These are phyloP conservation scores for Polietes domitor DNA, from an alignment of 2,888 invertebrate genomes.

Conservation along the genomic window DNA sequence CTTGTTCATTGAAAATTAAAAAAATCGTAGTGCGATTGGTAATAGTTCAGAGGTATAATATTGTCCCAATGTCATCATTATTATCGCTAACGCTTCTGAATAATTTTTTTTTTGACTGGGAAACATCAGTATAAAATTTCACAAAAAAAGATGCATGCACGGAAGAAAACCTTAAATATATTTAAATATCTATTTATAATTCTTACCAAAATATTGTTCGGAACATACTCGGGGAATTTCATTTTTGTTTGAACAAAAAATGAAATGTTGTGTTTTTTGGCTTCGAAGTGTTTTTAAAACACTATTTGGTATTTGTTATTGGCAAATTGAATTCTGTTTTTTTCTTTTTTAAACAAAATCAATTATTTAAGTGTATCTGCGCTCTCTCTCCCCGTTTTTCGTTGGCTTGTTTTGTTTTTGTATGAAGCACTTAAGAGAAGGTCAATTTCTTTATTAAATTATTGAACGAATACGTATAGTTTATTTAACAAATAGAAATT, in stretches of 20 bases:
- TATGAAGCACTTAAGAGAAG: conserved; percentile 1
- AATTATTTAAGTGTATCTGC: neutral
- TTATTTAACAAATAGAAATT: conserved; percentile 15
- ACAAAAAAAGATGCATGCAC: too few species aligned
- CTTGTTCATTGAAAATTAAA: too few species aligned
- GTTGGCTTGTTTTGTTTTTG: neutral
- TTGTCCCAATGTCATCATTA: too few species aligned
- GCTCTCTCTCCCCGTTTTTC: neutral
- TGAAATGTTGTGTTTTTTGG: conserved; percentile 23
- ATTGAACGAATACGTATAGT: conserved; percentile 2
- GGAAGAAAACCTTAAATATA: conserved; percentile 26
- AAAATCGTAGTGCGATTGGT: too few species aligned
- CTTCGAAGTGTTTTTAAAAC: conserved; percentile 49
- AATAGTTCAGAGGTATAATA: too few species aligned
- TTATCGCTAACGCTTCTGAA: too few species aligned
- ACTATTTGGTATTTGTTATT: conserved; percentile 28
- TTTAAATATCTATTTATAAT: conserved; percentile 1
- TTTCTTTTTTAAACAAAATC: conserved; percentile 2
- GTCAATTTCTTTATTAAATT: conserved; percentile 9
- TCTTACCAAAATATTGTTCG: conserved; percentile 79
- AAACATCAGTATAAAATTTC: conserved; percentile 31
- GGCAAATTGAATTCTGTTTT: conserved; percentile 28
- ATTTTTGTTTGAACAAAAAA: conserved; percentile 68
- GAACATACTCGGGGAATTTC: conserved; percentile 80
- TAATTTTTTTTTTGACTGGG: neutral